Conservation (phyloP, 2,113 vertebrate genomes). For the Xiphophorus couchianus region DNA sequence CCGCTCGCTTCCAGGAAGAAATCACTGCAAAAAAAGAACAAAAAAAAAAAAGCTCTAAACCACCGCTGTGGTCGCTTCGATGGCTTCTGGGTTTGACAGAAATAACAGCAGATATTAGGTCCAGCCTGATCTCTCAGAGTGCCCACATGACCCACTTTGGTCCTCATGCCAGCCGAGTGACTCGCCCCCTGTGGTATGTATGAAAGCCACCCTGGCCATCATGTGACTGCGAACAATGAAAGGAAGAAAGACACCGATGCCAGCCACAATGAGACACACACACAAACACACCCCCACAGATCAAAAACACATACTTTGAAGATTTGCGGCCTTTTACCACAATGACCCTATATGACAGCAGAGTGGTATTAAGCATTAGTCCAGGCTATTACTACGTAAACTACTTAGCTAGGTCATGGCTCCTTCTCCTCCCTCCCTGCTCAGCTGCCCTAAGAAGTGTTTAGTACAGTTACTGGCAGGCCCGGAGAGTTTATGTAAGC, state of each 20-base stretch:
- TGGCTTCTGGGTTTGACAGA: conserved; percentile 17
- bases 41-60: conserved; percentile 9
- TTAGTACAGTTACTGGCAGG: conserved; percentile 72
- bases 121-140: conserved; percentile 9
- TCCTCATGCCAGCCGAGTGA: conserved; percentile 70
- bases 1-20: conserved; percentile 35
- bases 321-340: conserved; percentile 22
- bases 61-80: background rate
- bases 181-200: conserved; percentile 70
- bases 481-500: conserved; percentile 75
- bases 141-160: conserved; percentile 59
- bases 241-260: conserved; percentile 73
- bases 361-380: conserved; percentile 57
- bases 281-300: conserved; percentile 19
- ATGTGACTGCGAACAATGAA: conserved; percentile 73
- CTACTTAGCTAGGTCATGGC: conserved; percentile 71
- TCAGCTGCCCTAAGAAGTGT: conserved; percentile 65
- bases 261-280: conserved; percentile 59
- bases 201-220: conserved; percentile 69
- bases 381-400: conserved; percentile 63
- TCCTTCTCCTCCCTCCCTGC: conserved; percentile 56
- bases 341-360: conserved; percentile 41
- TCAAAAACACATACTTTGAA: conserved; percentile 22
- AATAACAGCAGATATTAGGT: conserved; percentile 17
- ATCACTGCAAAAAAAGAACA: background rate